Evolutionary conservation across 2,797 vertebrate genomes (phyloP), one percentile per base, ranked within the genome.

Genomic region (Eptatretus atami): DNA sequence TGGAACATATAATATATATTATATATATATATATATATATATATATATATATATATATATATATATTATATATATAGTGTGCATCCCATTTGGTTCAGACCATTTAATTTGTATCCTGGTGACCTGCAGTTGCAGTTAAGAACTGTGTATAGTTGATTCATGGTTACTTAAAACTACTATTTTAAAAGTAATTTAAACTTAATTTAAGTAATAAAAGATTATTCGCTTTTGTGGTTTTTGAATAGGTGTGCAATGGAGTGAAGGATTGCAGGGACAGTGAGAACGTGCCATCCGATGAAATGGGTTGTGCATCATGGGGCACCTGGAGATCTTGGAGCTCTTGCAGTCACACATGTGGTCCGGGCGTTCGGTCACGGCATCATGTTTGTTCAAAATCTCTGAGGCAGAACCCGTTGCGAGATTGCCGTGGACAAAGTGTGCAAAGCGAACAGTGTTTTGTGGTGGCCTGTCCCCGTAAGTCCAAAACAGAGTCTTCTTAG

Each of bases 211-310:
- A 44, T 44, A 44, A 44, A 44, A 44, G 31, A 44, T 44, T 44
- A 44, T 44, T 44, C 3, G 4, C 31, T 44, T 44, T 44, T 44
- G 31, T 44, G 4, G 31, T 44, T 44, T 4, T n/a, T 44, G 31
- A 6, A 2, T 65, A 88, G 84, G 80, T 88, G 64, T 93, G 85
- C 65, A 76, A 87, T 0, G 78, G 78, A 1, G 69, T 76, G 60
- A 69, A 69, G 1, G 80, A 88, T 65, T 90, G 85, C 13, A 67
- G 69, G 1, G 73, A 76, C 1, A 8, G 57, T 12, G 69, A 53
- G 1, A 69, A 65, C 15, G 65, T 64, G 10, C 68, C 75, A 5
- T 71, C 68, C 1, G 85, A 78, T 65, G 84, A 81, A 73, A 67
- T 66, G 66, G 74, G 65, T 65, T 86, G 80, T 44, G 77, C 75